Conservation (phyloP, 2,888 invertebrate genomes). For the Stegophylla sp. region DNA sequence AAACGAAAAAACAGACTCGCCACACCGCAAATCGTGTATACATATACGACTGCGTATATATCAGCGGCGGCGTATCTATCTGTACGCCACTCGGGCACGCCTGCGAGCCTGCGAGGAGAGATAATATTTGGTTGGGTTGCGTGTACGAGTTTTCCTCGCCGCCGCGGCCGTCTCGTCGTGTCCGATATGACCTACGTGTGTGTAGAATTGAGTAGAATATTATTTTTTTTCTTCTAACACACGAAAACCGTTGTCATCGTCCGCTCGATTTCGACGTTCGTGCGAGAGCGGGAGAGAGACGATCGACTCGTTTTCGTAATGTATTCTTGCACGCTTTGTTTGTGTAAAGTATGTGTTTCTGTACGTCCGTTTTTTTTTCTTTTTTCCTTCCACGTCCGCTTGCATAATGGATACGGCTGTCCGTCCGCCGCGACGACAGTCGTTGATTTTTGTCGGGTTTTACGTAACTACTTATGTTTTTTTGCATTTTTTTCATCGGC, state of each 20-base stretch:
- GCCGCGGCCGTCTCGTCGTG: not conserved
- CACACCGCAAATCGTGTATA: too few species aligned
- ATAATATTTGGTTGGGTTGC: not conserved
- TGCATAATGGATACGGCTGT: too few species aligned
- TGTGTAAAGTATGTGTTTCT: not conserved
- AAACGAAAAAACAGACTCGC: too few species aligned
- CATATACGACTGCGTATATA: too few species aligned
- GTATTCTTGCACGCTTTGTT: not conserved
- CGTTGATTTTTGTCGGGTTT: not conserved
- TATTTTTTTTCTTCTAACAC: not conserved
- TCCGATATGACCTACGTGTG: not conserved
- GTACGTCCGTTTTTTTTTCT: not conserved
- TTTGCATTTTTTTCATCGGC: not conserved
- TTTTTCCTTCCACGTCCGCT: not conserved
- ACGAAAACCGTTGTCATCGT: not conserved
- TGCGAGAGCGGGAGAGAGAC: not conserved
- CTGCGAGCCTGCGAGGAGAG: not conserved
- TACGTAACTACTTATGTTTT: too few species aligned
- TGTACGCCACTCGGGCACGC: too few species aligned
- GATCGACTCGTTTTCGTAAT: not conserved
- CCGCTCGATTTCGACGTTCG: too few species aligned
- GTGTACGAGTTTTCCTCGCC: not conserved
- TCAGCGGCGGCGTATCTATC: too few species aligned
- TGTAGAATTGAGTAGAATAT: too few species aligned
- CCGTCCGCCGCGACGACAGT: not conserved